Percentiles rank a stretch among this genome's conserved stretches.
These are phyloP conservation scores for Sorex araneus DNA, from an alignment of 2,113 vertebrate genomes.

Conservation along the genomic window DNA sequence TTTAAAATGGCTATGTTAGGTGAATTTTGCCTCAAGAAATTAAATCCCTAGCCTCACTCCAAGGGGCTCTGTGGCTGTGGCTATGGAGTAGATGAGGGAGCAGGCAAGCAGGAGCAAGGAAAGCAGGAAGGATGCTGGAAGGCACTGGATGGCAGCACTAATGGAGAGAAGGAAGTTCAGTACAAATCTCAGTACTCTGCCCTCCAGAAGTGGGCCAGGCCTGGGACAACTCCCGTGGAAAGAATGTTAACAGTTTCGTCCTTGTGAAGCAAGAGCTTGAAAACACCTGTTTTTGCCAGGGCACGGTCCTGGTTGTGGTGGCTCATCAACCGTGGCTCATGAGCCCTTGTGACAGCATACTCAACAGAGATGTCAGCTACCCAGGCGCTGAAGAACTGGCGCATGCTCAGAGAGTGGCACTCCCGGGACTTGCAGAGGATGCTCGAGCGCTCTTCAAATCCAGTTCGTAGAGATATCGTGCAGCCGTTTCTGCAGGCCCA, in stretches of 20 bases:
- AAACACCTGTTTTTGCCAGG: neutral
- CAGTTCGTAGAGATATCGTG: too few species aligned
- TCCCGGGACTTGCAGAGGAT: neutral
- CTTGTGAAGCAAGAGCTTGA: neutral
- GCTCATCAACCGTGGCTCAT: neutral
- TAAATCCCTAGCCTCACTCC: neutral
- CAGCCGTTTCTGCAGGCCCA: too few species aligned
- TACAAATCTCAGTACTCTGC: neutral
- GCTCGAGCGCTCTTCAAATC: neutral
- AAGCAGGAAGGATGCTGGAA: neutral
- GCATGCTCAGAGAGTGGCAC: accelerated
- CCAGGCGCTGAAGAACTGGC: neutral
- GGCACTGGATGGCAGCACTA: neutral
- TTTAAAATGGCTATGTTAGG: neutral
- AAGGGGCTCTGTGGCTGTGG: neutral
- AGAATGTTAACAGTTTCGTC: neutral
- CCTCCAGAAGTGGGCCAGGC: neutral
- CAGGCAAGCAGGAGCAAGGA: neutral
- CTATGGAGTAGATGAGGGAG: neutral
- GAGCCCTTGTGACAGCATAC: neutral
- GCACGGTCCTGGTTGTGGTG: neutral
- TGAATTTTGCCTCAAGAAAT: neutral
- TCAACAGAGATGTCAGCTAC: neutral
- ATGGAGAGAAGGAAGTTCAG: neutral
- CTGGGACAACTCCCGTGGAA: neutral